Conservation (phyloP, 2,113 vertebrate genomes). For the Pluvianellus socialis region DNA sequence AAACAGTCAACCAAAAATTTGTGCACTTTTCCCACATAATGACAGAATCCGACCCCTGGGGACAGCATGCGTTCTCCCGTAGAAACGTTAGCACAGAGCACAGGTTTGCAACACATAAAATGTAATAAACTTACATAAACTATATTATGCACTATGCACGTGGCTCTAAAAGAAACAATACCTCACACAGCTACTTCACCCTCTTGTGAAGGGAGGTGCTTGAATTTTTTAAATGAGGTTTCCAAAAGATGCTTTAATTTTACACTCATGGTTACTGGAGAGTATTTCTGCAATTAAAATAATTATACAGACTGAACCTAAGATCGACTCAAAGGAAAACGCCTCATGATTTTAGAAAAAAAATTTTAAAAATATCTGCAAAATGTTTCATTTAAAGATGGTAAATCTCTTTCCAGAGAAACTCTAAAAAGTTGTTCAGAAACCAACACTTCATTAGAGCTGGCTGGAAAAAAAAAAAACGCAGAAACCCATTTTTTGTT, state of each 20-base stretch:
- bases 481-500: not conserved
- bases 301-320: not conserved
- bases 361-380: not conserved
- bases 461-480: not conserved
- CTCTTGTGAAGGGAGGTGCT: not conserved
- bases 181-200: not conserved
- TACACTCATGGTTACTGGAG: not conserved
- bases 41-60: not conserved
- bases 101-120: not conserved
- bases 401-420: not conserved
- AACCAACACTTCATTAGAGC: not conserved
- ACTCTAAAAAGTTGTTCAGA: not conserved
- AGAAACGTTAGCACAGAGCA: conserved; percentile 3
- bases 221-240: not conserved
- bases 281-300: conserved; percentile 11
- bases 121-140: conserved; percentile 8
- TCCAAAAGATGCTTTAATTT: not conserved
- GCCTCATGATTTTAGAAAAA: not conserved
- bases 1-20: not conserved
- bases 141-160: not conserved
- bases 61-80: not conserved
- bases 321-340: not conserved
- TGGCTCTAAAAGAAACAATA: conserved; percentile 20
- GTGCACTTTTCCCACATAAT: conserved; percentile 14
- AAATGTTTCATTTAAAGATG: not conserved